phyloP scores from a whole-genome alignment of 2,113 vertebrate genomes.

The Hypomesus transpacificus region DNA sequence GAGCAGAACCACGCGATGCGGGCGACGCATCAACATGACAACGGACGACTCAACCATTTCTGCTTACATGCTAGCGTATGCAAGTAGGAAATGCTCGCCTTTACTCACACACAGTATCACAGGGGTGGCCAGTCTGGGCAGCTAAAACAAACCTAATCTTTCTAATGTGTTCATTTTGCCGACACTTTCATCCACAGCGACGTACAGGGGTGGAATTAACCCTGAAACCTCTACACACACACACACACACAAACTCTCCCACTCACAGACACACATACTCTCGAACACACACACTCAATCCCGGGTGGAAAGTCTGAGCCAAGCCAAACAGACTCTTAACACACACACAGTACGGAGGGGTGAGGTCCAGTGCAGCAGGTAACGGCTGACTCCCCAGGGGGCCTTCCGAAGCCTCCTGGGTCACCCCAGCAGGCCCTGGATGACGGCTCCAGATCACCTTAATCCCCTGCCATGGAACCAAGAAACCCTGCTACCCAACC shows the following conservation, averaged over 20 bases:
- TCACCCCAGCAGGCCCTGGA: background rate
- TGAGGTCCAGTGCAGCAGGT: too few species aligned
- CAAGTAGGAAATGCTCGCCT: slow-evolving; percentile 11
- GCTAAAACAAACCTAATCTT: too few species aligned
- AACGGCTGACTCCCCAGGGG: background rate
- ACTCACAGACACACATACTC: background rate
- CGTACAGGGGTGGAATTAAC: background rate
- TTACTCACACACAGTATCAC: slow-evolving; percentile 1
- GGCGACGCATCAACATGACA: too few species aligned
- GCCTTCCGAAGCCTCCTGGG: slow-evolving; percentile 20
- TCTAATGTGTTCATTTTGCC: too few species aligned
- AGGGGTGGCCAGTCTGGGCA: background rate
- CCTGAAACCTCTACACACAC: background rate
- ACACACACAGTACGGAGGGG: too few species aligned
- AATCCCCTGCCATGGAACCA: too few species aligned
- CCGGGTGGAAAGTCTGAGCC: too few species aligned
- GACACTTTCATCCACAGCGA: too few species aligned
- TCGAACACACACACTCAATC: background rate
- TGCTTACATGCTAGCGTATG: background rate
- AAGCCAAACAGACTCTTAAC: too few species aligned
- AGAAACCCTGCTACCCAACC: too few species aligned
- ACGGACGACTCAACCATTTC: background rate
- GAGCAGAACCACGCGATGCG: too few species aligned
- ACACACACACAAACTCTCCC: background rate
- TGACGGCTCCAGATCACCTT: too few species aligned